Base-by-base conservation (phyloP, 2,797 vertebrate species). In the Cryptoblepharus egeriae region DNA sequence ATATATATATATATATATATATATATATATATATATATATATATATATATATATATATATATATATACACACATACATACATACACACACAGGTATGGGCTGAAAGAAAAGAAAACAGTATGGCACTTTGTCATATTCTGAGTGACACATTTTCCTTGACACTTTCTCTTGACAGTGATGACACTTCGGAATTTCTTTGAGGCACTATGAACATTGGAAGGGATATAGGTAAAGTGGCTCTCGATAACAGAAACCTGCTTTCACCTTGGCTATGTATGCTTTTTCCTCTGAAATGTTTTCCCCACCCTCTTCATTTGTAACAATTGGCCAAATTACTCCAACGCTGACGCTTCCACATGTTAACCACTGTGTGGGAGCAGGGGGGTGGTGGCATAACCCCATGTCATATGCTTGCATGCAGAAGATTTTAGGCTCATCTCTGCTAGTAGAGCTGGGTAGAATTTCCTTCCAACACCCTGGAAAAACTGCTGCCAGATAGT, bases 151-250 rank as follows among this genome's bases (percentile, higher is more conserved):
- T 95, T 96, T 92, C 11, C 42, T 45, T 45, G 42, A 45, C 42
- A 45, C 42, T 45, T 22, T 96, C 95, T 95, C 95, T 96, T 93
- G 45, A 5, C 83, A 90, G 93, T 96, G 96, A 97, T 97, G 97
- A 97, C 96, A 97, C 92, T 96, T 94, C 95, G 97, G 97, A 97
- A 96, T 97, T 97, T 97, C 95, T 96, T 94, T 90, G 93, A 94
- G 94, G 92, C 93, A 88, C 92, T 82, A 84, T 82, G 87, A 82
- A 79, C 61, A 70, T 83, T 70, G 86, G 93, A 94, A 93, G 95
- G 96, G 95, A 96, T 96, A 93, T 92, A 95, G 95, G 95, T 95
- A 91, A 94, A 95, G 93, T 94, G 90, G 93, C 93, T 93, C 86
- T 83, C 91, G 85, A 87, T 91, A 90, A 91, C 75, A 86, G 88